These are phyloP conservation scores for Phortica okadai DNA, from an alignment of 2,888 invertebrate genomes.

Conservation along the genomic window DNA sequence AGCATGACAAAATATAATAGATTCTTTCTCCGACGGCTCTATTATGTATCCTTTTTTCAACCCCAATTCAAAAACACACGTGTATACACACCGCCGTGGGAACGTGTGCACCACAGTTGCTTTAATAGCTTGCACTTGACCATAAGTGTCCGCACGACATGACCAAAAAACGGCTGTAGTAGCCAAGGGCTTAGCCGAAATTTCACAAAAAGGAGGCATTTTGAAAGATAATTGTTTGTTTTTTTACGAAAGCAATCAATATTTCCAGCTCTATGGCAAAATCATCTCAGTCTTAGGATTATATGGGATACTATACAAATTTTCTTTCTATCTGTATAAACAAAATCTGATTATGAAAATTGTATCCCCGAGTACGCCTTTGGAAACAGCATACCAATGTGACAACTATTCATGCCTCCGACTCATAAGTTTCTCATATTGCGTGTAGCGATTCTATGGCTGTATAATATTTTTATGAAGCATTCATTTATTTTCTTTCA, in stretches of 20 bases:
- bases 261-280: too few relatives aligned
- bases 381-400: neutral
- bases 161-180: neutral
- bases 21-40: neutral
- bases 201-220: too few relatives aligned
- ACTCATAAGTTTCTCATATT: neutral
- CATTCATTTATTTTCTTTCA: neutral
- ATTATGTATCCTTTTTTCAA: neutral
- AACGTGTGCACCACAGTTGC: neutral
- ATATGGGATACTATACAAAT: neutral
- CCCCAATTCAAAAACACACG: neutral
- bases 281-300: neutral
- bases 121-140: constrained; percentile 39
- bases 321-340: neutral
- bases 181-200: neutral
- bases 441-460: neutral
- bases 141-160: constrained; percentile 4
- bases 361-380: neutral
- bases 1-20: constrained; percentile 23
- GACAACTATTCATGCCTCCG: neutral
- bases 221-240: too few relatives aligned
- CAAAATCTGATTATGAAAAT: neutral
- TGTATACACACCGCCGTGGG: neutral
- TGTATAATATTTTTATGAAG: neutral
- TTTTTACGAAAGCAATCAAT: too few relatives aligned